Percentiles rank a stretch among this genome's conserved stretches.
These are phyloP conservation scores for Dermatemys mawii DNA, from an alignment of 2,113 vertebrate species.

Conservation along the genomic window DNA sequence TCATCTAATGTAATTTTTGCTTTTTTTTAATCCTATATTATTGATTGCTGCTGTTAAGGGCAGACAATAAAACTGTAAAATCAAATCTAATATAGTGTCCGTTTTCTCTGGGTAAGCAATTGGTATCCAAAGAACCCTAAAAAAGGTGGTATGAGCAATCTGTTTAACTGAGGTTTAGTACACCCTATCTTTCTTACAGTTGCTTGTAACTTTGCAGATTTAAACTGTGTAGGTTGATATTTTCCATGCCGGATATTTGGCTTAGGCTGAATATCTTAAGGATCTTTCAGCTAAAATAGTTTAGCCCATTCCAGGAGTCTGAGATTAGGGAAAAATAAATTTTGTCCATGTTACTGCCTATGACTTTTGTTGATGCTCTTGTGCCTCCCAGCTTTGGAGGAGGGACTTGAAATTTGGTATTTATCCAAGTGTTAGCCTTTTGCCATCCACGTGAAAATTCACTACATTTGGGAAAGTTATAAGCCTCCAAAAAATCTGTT, in stretches of 20 bases:
- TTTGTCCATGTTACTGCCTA: not conserved
- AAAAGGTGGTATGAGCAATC: not conserved
- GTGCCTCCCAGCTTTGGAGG: not conserved
- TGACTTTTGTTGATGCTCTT: not conserved
- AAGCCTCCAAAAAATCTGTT: not conserved
- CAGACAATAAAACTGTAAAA: not conserved
- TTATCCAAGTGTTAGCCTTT: not conserved
- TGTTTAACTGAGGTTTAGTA: not conserved
- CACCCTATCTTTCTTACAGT: not conserved
- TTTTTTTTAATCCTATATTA: not conserved
- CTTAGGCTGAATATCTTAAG: not conserved
- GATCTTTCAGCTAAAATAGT: not conserved
- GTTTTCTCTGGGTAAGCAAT: not conserved
- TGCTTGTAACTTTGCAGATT: not conserved
- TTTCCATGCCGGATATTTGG: not conserved
- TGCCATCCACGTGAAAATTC: not conserved
- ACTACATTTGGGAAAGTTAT: not conserved
- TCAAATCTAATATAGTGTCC: not conserved
- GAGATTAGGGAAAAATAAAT: not conserved
- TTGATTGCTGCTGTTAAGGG: not conserved
- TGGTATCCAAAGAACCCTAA: not conserved
- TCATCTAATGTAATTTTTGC: not conserved
- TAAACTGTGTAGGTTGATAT: not conserved
- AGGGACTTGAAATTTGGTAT: not conserved
- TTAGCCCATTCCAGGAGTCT: not conserved